These are phyloP conservation scores for Podabrus alpinus DNA, from an alignment of 2,888 invertebrate genomes.

Conservation along the genomic window DNA sequence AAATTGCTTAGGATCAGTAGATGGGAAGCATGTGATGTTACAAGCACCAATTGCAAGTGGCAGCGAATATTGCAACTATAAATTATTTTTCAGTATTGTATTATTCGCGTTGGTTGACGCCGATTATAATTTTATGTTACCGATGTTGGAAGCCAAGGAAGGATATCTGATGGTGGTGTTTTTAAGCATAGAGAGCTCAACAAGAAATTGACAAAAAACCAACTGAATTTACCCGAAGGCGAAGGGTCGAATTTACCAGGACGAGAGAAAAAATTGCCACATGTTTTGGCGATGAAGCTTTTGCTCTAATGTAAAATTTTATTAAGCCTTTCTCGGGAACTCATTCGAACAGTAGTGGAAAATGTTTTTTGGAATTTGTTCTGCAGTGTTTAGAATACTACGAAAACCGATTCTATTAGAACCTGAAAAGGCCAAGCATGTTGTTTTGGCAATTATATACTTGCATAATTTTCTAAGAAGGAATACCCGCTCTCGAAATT, in stretches of 20 bases:
- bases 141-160: constrained; percentile 45
- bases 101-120: constrained; percentile 49
- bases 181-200: constrained; percentile 30
- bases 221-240: constrained; percentile 19
- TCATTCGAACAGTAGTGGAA: constrained; percentile 29
- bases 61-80: constrained; percentile 45
- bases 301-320: constrained; percentile 36
- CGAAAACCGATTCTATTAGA: constrained; percentile 36
- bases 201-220: constrained; percentile 8
- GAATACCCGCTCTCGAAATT: constrained; percentile 25
- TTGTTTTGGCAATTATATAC: constrained; percentile 34
- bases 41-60: constrained; percentile 41
- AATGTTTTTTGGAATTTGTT: constrained; percentile 25
- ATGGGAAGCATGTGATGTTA: constrained; percentile 45
- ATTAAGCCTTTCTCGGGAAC: constrained; percentile 40
- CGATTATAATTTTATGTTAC: constrained; percentile 49
- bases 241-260: constrained; percentile 29
- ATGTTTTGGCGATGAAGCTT: constrained; percentile 39
- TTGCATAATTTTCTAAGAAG: constrained; percentile 39
- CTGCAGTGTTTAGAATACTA: constrained; percentile 33
- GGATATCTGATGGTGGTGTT: constrained; percentile 44
- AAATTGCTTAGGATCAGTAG: constrained; percentile 42
- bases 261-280: constrained; percentile 12
- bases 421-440: constrained; percentile 32
- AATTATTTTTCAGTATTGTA: constrained; percentile 45